Evolutionary conservation across 2,113 vertebrate species (phyloP).

Genomic region (Phoenicopterus ruber): DNA sequence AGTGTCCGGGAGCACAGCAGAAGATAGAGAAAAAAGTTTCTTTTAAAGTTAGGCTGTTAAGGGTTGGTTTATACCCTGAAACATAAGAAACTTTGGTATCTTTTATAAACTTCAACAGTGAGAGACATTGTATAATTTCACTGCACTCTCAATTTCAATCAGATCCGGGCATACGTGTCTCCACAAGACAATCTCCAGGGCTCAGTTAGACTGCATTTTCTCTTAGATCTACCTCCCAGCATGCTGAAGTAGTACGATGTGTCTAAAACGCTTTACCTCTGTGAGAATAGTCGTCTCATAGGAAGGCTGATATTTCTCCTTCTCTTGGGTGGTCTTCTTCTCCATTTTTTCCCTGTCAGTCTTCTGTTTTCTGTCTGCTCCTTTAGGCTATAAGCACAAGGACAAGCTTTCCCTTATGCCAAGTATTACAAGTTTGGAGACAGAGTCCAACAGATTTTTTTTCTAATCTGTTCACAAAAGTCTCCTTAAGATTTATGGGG

Average conservation of each 20-base stretch:
- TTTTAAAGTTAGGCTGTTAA: neutral
- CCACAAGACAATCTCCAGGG: neutral
- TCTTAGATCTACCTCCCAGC: neutral
- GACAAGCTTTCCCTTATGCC: conserved; percentile 31
- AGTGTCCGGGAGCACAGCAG: neutral
- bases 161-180: neutral
- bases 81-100: neutral
- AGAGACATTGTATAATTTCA: neutral
- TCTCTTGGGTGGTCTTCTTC: conserved; percentile 85
- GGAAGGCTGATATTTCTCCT: conserved; percentile 91
- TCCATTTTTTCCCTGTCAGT: conserved; percentile 94
- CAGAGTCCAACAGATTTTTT: neutral
- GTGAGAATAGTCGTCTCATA: conserved; percentile 89
- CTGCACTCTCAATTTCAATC: neutral
- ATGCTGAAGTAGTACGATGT: neutral
- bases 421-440: neutral
- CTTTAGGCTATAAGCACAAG: conserved; percentile 86
- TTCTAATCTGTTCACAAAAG: neutral
- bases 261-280: conserved; percentile 77
- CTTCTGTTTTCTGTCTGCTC: conserved; percentile 95
- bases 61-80: neutral
- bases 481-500: neutral
- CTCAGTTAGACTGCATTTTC: neutral
- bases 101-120: neutral
- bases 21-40: neutral